Conservation (phyloP, 2,113 vertebrate species). For the Platysteira castanea region DNA sequence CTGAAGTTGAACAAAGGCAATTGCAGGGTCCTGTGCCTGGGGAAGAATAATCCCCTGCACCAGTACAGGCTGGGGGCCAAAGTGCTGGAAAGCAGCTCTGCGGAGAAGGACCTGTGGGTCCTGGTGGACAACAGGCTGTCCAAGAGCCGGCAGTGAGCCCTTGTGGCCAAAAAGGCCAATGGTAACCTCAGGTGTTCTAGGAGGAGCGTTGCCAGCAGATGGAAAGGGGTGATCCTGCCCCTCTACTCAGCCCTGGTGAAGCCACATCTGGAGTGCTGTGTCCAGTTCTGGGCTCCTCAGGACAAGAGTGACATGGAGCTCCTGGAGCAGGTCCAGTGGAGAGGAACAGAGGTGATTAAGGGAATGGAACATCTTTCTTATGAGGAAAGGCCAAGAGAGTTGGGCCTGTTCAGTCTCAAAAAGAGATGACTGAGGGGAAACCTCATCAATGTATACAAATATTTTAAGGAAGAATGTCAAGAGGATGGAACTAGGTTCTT, state of each 20-base stretch:
- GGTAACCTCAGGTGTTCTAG: accelerated
- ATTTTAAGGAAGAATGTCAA: not conserved
- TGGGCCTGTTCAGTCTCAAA: not conserved
- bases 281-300: not conserved
- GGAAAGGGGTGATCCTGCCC: not conserved
- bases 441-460: not conserved
- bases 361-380: not conserved
- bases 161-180: not conserved
- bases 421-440: not conserved
- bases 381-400: not conserved
- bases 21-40: not conserved
- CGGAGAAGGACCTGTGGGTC: not conserved
- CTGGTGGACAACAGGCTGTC: not conserved
- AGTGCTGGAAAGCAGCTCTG: not conserved
- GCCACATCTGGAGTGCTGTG: not conserved
- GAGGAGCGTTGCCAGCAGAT: not conserved
- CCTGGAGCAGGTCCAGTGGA: not conserved
- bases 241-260: not conserved
- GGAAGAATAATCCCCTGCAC: not conserved
- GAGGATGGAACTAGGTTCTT: not conserved
- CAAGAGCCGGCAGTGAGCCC: not conserved
- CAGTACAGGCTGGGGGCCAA: not conserved
- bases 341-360: not conserved
- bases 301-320: not conserved
- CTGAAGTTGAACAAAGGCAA: not conserved